A percentile compares a stretch with the other conserved stretches of the same genome.
Evolutionary conservation across 1,140 invertebrate genomes (phyloP).

Genomic region (Drosophila littoralis): DNA sequence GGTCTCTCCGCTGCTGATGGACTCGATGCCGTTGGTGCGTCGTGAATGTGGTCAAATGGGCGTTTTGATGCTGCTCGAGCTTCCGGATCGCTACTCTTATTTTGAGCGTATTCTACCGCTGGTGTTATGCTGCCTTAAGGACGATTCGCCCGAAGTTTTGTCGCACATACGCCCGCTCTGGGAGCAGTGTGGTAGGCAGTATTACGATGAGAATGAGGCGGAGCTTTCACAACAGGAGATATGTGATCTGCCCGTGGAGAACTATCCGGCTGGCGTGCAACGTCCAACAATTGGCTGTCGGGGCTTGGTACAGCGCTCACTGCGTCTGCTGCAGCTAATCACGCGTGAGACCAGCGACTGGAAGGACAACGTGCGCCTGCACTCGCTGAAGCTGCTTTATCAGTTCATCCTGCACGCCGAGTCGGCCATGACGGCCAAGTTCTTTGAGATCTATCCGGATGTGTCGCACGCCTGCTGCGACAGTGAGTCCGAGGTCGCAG

Average conservation of each 20-base stretch:
- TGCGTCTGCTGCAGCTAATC: slow-evolving; percentile 88
- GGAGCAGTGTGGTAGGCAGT: slow-evolving; percentile 88
- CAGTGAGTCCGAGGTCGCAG: slow-evolving; percentile 45
- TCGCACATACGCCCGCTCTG: slow-evolving; percentile 87
- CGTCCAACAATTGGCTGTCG: slow-evolving; percentile 92
- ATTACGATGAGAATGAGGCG: slow-evolving; percentile 90
- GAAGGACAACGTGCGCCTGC: slow-evolving; percentile 89
- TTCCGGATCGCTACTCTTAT: slow-evolving; percentile 91
- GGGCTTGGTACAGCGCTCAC: slow-evolving; percentile 88
- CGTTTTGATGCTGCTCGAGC: slow-evolving; percentile 88
- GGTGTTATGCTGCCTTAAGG: slow-evolving; percentile 90
- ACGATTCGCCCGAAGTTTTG: slow-evolving; percentile 88
- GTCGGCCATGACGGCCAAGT: slow-evolving; percentile 88
- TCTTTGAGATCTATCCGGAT: slow-evolving; percentile 84
- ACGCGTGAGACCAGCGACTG: slow-evolving; percentile 89
- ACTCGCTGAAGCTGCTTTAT: slow-evolving; percentile 90
- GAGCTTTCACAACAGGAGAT: slow-evolving; percentile 91
- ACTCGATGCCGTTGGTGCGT: slow-evolving; percentile 89
- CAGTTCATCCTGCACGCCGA: slow-evolving; percentile 89
- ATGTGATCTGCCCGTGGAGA: slow-evolving; percentile 85
- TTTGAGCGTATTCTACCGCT: slow-evolving; percentile 91
- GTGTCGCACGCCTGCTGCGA: slow-evolving; percentile 85
- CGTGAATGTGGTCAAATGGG: slow-evolving; percentile 88
- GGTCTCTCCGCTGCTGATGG: slow-evolving; percentile 87
- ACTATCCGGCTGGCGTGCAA: slow-evolving; percentile 88